phyloP scores from a whole-genome alignment of 64 coral and sea anemone species.

The Pocillopora verrucosa region DNA sequence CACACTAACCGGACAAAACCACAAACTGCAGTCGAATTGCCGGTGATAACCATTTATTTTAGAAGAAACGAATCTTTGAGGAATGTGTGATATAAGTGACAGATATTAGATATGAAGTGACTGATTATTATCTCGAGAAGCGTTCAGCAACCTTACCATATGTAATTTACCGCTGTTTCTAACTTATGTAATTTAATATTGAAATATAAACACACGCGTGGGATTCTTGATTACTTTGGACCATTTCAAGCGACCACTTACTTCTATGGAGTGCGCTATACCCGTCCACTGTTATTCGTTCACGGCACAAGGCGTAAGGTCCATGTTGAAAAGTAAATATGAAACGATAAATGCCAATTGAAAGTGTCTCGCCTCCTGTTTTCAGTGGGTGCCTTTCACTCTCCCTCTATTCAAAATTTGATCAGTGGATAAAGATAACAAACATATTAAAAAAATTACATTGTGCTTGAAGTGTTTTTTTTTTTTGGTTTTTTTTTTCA shows the following conservation, averaged over 20 bases:
- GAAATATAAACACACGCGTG: background rate
- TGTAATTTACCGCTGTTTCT: background rate
- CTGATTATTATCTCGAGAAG: background rate
- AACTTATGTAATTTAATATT: background rate
- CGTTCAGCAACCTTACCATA: background rate
- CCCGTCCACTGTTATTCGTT: background rate
- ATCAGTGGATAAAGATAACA: background rate
- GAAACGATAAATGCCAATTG: too few species aligned
- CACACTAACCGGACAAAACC: background rate
- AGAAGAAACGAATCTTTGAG: background rate
- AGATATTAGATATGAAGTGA: background rate
- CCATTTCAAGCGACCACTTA: background rate
- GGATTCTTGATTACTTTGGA: background rate
- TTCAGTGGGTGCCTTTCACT: background rate
- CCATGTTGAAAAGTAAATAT: background rate
- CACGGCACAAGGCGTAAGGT: background rate
- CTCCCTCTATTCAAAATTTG: background rate
- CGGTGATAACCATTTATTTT: background rate
- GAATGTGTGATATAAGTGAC: background rate
- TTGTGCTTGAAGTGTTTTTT: background rate
- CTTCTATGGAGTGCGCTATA: background rate
- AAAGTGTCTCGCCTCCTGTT: background rate
- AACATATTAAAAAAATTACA: background rate
- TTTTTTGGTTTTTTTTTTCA: background rate
- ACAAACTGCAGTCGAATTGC: background rate